Evolutionary conservation across 1,140 invertebrate genomes (phyloP).

Genomic region (Nasonia vitripennis): DNA sequence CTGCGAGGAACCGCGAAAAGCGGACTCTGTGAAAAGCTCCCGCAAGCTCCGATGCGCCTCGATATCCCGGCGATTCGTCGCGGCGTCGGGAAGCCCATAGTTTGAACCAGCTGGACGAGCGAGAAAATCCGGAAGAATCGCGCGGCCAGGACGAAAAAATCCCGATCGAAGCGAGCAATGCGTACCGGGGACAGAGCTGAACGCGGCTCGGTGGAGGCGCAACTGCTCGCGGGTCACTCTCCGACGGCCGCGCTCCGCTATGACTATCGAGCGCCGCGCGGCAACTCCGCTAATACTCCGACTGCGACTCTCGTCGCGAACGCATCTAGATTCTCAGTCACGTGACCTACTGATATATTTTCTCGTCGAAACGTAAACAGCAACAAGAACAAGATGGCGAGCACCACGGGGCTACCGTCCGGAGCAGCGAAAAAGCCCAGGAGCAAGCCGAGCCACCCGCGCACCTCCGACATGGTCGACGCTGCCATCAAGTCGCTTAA

Average conservation of each 20-base stretch:
- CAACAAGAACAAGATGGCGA: constrained; percentile 12
- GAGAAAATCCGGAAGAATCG: not conserved
- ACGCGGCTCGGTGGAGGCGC: constrained; percentile 6
- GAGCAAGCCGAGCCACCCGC: constrained; percentile 72
- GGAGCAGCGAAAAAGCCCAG: constrained; percentile 61
- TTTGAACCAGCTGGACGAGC: not conserved
- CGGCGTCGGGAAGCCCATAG: not conserved
- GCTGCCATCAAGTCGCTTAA: constrained; percentile 78
- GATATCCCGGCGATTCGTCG: not conserved
- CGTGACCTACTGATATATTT: not conserved
- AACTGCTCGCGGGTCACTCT: constrained; percentile 52
- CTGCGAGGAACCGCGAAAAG: constrained; percentile 31
- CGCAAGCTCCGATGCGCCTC: not conserved
- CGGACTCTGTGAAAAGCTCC: constrained; percentile 21
- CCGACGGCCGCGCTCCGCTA: constrained; percentile 56
- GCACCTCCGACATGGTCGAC: constrained; percentile 76
- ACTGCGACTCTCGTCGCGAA: not conserved
- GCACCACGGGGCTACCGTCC: not conserved
- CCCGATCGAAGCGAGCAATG: constrained; percentile 11
- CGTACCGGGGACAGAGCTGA: constrained; percentile 46
- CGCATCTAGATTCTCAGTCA: not conserved
- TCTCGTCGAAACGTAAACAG: constrained; percentile 2
- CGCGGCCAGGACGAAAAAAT: not conserved
- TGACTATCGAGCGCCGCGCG: constrained; percentile 38
- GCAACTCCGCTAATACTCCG: not conserved